Conservation (phyloP, 2,888 invertebrate genomes). For the Gasteruption jaculator region DNA sequence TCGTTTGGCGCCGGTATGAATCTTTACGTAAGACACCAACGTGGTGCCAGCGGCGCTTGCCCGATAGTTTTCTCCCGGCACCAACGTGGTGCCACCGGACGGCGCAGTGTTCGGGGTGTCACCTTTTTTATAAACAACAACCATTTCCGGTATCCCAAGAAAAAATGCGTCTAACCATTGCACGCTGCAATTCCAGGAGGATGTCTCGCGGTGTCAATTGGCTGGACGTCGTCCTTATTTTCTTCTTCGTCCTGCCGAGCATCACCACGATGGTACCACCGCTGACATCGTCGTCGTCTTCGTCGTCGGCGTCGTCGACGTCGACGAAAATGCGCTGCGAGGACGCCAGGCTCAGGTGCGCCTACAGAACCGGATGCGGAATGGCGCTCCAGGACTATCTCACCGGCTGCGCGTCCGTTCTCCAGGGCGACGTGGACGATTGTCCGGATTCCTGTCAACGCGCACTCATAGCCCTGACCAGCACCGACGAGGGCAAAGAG, state of each 20-base stretch:
- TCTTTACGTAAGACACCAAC: too few species aligned
- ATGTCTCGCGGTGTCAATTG: constrained; percentile 36
- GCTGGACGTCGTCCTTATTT: constrained; percentile 29
- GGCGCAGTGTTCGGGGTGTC: too few species aligned
- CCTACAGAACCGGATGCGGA: constrained; percentile 72
- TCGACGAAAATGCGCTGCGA: constrained; percentile 55
- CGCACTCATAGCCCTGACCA: constrained; percentile 73
- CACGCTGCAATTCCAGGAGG: constrained; percentile 25
- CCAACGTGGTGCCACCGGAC: too few species aligned
- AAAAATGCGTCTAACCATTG: too few species aligned
- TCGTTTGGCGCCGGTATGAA: too few species aligned
- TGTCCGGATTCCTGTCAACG: constrained; percentile 74
- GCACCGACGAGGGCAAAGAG: constrained; percentile 73
- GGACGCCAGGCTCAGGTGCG: constrained; percentile 69
- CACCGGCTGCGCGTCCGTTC: constrained; percentile 66
- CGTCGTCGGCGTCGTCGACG: constrained; percentile 20
- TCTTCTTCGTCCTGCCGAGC: too few species aligned
- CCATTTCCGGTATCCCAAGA: too few species aligned
- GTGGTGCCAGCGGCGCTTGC: too few species aligned
- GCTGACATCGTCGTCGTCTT: constrained; percentile 23
- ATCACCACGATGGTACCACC: constrained; percentile 31
- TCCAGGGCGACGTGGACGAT: constrained; percentile 56
- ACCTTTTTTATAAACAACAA: too few species aligned
- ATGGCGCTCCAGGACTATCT: constrained; percentile 74
- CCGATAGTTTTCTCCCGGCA: too few species aligned